phyloP scores from a whole-genome alignment of 1,140 invertebrate genomes.

The Panulirus ornatus region DNA sequence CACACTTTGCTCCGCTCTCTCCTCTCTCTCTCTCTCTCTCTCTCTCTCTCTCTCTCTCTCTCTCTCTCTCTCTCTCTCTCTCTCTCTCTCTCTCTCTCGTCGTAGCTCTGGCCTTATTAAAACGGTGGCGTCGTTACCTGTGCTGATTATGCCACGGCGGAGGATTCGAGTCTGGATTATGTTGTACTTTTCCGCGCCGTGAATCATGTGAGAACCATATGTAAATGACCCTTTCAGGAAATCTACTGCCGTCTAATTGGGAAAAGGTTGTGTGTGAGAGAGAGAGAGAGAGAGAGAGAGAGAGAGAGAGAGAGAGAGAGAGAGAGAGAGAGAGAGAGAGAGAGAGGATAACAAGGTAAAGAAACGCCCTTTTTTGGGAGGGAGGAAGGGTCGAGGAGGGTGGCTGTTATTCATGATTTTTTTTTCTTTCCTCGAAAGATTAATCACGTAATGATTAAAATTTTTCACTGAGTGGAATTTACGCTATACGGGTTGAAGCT shows the following conservation, averaged over 20 bases:
- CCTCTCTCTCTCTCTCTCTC: too few relatives aligned
- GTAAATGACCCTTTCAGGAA: slow-evolving; percentile 35
- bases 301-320: background rate
- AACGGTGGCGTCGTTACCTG: background rate
- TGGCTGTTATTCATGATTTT: too few relatives aligned
- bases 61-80: slow-evolving; percentile 6
- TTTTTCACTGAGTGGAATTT: too few relatives aligned
- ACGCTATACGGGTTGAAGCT: too few relatives aligned
- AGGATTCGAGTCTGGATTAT: background rate
- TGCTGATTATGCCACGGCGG: background rate
- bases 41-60: slow-evolving; percentile 22
- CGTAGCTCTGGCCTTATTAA: background rate
- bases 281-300: background rate
- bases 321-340: background rate
- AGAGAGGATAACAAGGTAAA: background rate
- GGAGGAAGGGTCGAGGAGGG: too few relatives aligned
- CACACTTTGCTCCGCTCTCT: background rate
- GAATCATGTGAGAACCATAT: slow-evolving; percentile 26
- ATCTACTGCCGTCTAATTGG: slow-evolving; percentile 34
- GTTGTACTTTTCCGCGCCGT: background rate
- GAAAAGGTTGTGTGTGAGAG: background rate
- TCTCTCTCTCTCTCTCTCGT: background rate
- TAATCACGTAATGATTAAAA: too few relatives aligned
- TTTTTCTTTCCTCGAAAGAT: too few relatives aligned
- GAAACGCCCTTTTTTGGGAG: too few relatives aligned